These are phyloP conservation scores for Argynnis bischoffii DNA, from an alignment of 2,888 invertebrate species.

Conservation along the genomic window DNA sequence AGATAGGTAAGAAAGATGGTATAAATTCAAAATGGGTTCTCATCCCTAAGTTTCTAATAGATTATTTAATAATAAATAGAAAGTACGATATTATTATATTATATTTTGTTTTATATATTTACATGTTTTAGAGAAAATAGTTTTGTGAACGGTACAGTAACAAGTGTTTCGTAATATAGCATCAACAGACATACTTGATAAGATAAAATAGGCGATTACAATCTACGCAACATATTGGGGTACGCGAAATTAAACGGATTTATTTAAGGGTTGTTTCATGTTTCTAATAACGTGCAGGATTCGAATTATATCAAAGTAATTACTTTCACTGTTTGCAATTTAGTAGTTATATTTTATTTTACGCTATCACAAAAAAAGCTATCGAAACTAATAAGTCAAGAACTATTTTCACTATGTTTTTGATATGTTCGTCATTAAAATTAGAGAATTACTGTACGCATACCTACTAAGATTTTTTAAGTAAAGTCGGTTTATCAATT, in stretches of 20 bases:
- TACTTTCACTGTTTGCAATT: neutral
- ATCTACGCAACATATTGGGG: conserved; percentile 52
- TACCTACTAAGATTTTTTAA: no score
- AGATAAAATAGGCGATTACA: conserved; percentile 52
- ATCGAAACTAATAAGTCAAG: no score
- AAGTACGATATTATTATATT: no score
- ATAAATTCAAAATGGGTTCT: no score
- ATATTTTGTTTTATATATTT: no score
- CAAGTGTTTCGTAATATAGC: conserved; percentile 56
- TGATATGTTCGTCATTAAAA: no score
- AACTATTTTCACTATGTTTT: no score
- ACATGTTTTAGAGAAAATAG: neutral
- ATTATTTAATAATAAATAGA: neutral
- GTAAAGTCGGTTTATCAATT: no score
- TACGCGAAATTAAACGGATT: conserved; percentile 46
- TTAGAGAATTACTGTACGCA: no score
- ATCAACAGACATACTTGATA: conserved; percentile 63
- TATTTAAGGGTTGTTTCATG: conserved; percentile 30
- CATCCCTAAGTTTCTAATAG: neutral
- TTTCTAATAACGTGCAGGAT: conserved; percentile 23
- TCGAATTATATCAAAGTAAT: conserved; percentile 8
- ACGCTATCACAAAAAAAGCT: no score
- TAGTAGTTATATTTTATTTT: no score
- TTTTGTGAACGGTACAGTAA: conserved; percentile 51
- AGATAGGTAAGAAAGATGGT: no score